A percentile compares a stretch with the other conserved stretches of the same genome.
phyloP scores from a whole-genome alignment of 2,888 invertebrate species.

The Pollenia griseotomentosa region DNA sequence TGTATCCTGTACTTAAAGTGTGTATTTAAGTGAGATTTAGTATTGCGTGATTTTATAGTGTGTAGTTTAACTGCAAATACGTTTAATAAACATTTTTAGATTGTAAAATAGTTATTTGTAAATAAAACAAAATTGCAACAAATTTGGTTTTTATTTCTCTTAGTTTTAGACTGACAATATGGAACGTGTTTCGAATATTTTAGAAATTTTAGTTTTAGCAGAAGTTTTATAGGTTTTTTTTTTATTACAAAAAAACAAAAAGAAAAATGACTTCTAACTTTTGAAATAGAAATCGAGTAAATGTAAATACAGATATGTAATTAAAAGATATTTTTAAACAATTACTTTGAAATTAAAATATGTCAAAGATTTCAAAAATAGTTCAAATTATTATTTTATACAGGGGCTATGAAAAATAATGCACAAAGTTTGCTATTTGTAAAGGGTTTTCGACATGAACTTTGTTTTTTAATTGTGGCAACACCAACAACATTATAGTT shows the following conservation, averaged over 20 bases:
- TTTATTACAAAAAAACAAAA: too few species aligned
- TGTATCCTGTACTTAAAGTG: slow-evolving; percentile 69
- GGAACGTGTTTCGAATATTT: slow-evolving; percentile 56
- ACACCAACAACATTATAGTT: too few species aligned
- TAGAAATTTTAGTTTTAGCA: neutral
- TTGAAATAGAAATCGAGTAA: too few species aligned
- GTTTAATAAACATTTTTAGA: slow-evolving; percentile 57
- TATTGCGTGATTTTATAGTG: slow-evolving; percentile 66
- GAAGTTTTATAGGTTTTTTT: neutral
- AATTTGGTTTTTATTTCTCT: slow-evolving; percentile 51
- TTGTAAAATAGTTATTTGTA: slow-evolving; percentile 27
- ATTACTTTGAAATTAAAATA: too few species aligned
- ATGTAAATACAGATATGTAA: too few species aligned
- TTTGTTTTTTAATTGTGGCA: too few species aligned
- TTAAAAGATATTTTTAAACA: too few species aligned
- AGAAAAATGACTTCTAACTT: neutral
- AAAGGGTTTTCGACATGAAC: too few species aligned
- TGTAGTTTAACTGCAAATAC: slow-evolving; percentile 51
- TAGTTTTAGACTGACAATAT: slow-evolving; percentile 15
- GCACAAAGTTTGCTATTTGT: too few species aligned
- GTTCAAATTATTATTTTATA: too few species aligned
- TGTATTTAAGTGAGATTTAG: slow-evolving; percentile 68
- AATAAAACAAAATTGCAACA: slow-evolving; percentile 45
- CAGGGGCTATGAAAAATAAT: too few species aligned
- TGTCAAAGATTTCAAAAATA: too few species aligned